Conservation (phyloP, 2,113 vertebrate species). For the Myotis lucifugus region DNA sequence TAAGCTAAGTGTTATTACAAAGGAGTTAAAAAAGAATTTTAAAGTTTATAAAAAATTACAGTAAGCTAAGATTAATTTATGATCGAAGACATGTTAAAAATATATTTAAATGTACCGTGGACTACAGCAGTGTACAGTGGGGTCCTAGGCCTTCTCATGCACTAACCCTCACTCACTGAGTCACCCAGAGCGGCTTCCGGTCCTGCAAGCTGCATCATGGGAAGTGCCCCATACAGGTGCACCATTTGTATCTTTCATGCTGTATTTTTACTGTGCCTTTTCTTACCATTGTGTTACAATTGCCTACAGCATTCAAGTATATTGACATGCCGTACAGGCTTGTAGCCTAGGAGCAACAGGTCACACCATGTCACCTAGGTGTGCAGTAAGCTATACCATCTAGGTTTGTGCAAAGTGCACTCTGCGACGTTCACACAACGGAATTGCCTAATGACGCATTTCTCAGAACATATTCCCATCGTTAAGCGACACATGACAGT, state of each 20-base stretch:
- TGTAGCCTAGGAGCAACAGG: neutral
- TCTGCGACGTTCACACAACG: neutral
- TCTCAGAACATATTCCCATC: neutral
- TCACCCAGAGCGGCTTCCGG: neutral
- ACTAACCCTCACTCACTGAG: neutral
- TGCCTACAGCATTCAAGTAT: neutral
- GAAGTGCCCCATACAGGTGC: neutral
- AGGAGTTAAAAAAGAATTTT: neutral
- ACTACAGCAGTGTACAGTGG: neutral
- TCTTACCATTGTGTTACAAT: neutral
- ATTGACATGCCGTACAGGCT: neutral
- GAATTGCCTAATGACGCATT: neutral
- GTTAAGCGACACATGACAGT: neutral
- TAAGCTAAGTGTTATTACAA: neutral
- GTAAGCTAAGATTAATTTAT: neutral
- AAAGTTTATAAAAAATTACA: neutral
- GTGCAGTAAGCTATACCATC: neutral
- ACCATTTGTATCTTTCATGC: neutral
- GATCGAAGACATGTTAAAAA: neutral
- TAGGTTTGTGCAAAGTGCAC: neutral
- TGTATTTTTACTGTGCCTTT: neutral
- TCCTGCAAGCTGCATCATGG: neutral
- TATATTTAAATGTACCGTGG: neutral
- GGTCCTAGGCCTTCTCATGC: neutral
- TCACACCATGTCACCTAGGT: neutral